Conservation (phyloP, 2,113 vertebrate species). For the Rhinichthys klamathensis region DNA sequence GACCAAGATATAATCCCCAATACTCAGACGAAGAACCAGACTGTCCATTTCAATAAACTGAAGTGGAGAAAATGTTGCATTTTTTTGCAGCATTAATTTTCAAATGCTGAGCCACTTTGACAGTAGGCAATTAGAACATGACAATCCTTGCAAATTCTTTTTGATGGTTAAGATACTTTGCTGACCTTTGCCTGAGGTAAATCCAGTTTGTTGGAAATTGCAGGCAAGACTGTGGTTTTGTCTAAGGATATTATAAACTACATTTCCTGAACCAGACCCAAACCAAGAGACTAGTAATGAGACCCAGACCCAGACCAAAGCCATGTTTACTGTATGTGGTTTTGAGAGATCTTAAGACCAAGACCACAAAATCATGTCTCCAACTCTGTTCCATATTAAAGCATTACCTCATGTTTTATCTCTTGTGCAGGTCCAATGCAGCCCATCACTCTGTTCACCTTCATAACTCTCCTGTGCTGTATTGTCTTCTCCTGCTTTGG, state of each 20-base stretch:
- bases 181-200: background rate
- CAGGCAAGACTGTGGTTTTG: background rate
- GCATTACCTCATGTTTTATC: conserved; percentile 36
- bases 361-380: background rate
- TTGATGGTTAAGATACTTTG: background rate
- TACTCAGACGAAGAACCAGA: background rate
- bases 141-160: background rate
- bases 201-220: background rate
- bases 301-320: background rate
- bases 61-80: background rate
- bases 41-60: background rate
- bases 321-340: conserved; percentile 2
- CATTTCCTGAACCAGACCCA: background rate
- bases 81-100: background rate
- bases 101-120: conserved; percentile 18
- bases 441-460: conserved; percentile 88
- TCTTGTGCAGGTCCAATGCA: conserved; percentile 78
- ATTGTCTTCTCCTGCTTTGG: conserved; percentile 80
- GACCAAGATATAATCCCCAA: background rate
- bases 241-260: background rate
- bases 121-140: conserved; percentile 3
- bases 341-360: background rate
- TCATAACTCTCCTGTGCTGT: conserved; percentile 80
- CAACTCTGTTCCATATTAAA: background rate
- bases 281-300: background rate